Conservation (phyloP, 1,140 invertebrate genomes). For the Aphaenogaster rudis region DNA sequence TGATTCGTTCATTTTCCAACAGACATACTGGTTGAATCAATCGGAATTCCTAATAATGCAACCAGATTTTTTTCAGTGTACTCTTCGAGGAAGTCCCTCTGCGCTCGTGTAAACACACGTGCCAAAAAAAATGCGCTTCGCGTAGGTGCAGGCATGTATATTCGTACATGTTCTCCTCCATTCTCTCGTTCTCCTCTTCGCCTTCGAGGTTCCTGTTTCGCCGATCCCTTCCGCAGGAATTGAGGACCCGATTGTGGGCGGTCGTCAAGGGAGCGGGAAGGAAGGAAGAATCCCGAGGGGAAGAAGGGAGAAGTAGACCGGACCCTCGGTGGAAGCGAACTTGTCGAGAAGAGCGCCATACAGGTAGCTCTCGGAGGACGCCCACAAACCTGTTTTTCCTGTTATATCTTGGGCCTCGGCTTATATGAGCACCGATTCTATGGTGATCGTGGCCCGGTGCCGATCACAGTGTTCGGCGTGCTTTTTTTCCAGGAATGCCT, state of each 20-base stretch:
- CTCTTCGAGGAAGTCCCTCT: neutral
- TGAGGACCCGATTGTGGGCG: slow-evolving; percentile 44
- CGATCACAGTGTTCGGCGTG: slow-evolving; percentile 36
- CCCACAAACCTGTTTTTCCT: slow-evolving; percentile 86
- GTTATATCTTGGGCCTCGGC: slow-evolving; percentile 79
- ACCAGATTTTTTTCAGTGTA: neutral
- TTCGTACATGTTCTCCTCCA: slow-evolving; percentile 49
- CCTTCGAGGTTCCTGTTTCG: slow-evolving; percentile 11
- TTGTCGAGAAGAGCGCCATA: slow-evolving; percentile 73
- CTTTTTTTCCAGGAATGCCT: slow-evolving; percentile 49
- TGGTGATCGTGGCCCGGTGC: slow-evolving; percentile 39
- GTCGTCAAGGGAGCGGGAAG: slow-evolving; percentile 66
- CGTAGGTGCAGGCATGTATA: neutral
- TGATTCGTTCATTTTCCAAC: too few relatives aligned
- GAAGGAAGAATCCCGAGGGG: slow-evolving; percentile 64
- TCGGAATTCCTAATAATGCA: too few relatives aligned
- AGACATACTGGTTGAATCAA: too few relatives aligned
- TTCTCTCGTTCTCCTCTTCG: slow-evolving; percentile 48
- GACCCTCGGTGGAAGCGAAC: slow-evolving; percentile 38
- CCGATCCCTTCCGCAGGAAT: slow-evolving; percentile 78
- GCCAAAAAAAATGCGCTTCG: slow-evolving; percentile 2
- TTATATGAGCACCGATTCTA: slow-evolving; percentile 55
- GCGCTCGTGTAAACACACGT: slow-evolving; percentile 3
- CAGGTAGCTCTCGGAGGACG: slow-evolving; percentile 83
- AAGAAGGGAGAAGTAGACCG: slow-evolving; percentile 44